These are phyloP conservation scores for Cottus gobio DNA, from an alignment of 2,113 vertebrate genomes.

Conservation along the genomic window DNA sequence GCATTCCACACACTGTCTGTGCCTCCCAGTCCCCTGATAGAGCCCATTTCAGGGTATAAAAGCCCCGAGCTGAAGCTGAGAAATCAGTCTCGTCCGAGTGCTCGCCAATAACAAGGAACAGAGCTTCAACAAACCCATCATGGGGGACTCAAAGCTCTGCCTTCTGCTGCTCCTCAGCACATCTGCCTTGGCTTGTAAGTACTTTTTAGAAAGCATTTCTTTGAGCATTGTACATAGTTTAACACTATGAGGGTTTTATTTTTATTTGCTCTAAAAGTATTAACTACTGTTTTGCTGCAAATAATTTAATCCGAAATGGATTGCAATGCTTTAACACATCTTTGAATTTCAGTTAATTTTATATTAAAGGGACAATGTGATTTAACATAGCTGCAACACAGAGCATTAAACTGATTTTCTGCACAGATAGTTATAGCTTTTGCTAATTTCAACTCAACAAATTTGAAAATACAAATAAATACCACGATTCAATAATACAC, in stretches of 20 bases:
- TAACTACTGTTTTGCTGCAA: background rate
- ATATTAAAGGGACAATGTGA: background rate
- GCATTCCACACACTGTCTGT: slow-evolving; percentile 51
- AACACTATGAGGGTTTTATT: background rate
- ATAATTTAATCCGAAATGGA: background rate
- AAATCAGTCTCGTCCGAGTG: slow-evolving; percentile 77
- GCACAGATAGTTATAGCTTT: background rate
- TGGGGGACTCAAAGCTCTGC: slow-evolving; percentile 83
- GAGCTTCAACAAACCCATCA: slow-evolving; percentile 78
- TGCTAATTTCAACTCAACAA: background rate
- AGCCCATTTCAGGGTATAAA: slow-evolving; percentile 74
- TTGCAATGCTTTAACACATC: background rate
- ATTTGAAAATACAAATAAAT: background rate
- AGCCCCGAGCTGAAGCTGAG: slow-evolving; percentile 30
- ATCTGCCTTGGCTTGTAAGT: slow-evolving; percentile 78
- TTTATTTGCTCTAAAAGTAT: background rate
- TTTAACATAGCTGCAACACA: background rate
- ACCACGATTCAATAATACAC: background rate
- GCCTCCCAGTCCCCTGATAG: slow-evolving; percentile 42
- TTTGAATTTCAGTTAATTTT: background rate
- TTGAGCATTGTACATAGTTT: background rate
- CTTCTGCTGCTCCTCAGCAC: slow-evolving; percentile 79
- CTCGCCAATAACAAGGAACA: slow-evolving; percentile 62
- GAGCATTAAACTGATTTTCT: background rate
- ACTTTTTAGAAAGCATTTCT: background rate